phyloP scores from a whole-genome alignment of 2,113 vertebrate genomes.

The Cavia aperea region DNA sequence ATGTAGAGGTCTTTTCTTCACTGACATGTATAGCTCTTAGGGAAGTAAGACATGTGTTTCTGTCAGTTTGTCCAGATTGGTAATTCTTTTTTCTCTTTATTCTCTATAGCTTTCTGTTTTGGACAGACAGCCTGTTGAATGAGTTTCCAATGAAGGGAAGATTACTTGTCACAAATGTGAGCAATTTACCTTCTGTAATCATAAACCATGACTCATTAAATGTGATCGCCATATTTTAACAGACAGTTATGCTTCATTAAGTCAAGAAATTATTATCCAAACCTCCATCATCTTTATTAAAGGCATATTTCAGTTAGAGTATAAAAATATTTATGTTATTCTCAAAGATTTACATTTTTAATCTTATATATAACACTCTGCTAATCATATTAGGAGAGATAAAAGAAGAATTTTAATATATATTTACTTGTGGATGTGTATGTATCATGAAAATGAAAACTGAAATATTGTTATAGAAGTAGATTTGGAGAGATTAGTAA shows the following conservation, averaged over 20 bases:
- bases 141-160: conserved; percentile 18
- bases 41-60: not conserved
- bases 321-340: conserved; percentile 6
- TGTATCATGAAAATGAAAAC: not conserved
- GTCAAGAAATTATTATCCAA: conserved; percentile 32
- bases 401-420: not conserved
- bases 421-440: not conserved
- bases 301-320: not conserved
- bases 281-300: conserved; percentile 30
- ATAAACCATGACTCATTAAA: conserved; percentile 34
- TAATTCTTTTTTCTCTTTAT: not conserved
- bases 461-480: not conserved
- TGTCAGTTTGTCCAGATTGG: not conserved
- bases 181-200: conserved; percentile 23
- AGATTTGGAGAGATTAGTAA: not conserved
- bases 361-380: not conserved
- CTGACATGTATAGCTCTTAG: not conserved
- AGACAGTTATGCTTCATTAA: conserved; percentile 33
- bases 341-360: not conserved
- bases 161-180: conserved; percentile 27
- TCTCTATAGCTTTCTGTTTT: conserved; percentile 26
- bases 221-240: not conserved
- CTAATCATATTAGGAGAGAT: conserved; percentile 9
- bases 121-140: not conserved
- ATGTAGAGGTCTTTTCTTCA: not conserved